Evolutionary conservation across 2,797 vertebrate genomes (phyloP), one percentile per base, ranked within the genome.

Genomic region (Sebastes hubbsi): DNA sequence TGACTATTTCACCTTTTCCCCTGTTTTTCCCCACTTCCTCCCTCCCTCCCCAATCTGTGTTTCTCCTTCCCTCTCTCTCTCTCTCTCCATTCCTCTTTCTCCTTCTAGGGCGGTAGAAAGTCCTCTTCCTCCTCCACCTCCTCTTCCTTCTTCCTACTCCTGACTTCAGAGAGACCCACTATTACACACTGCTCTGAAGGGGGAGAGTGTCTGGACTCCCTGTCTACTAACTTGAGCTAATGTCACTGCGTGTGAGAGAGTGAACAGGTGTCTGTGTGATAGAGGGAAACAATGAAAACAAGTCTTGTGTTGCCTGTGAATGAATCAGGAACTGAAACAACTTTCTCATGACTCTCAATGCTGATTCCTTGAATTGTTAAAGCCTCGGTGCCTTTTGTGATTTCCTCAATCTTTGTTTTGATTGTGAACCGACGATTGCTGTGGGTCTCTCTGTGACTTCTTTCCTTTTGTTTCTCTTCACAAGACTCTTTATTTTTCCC

Each of bases 71-170:
- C 24, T 73, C 25, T 54, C 27, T 29, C 49, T 79, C 65, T 80
- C 42, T 79, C 65, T 80, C 42, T 78, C 54, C 56, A 13, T 83
- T 78, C 76, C 72, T 92, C 75, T 89, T 73, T 94, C 67, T 92
- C 73, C 72, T 84, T 93, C 71, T 82, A 95, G 95, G 95, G 82
- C 65, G 88, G 82, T 95, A 95, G 88, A 93, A 90, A 86, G 85
- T 88, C 84, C 75, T 88, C 83, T 77, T 89, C 88, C 78, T 92
- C 88, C 84, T 89, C 85, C 66, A 32, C 77, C 71, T 87, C 87
- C 74, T 83, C 91, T 78, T 84, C 83, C 32, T 79, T 81, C 70
- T 62, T 91, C 71, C 85, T 89, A 79, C 82, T 89, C 87, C 90
- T 59, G 90, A 80, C 91, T 89, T 89, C 90, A 93, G 93, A 94